A percentile compares a stretch with the other conserved stretches of the same genome.
These are phyloP conservation scores for Dione vanillae DNA, from an alignment of 2,888 invertebrate species.

Conservation along the genomic window DNA sequence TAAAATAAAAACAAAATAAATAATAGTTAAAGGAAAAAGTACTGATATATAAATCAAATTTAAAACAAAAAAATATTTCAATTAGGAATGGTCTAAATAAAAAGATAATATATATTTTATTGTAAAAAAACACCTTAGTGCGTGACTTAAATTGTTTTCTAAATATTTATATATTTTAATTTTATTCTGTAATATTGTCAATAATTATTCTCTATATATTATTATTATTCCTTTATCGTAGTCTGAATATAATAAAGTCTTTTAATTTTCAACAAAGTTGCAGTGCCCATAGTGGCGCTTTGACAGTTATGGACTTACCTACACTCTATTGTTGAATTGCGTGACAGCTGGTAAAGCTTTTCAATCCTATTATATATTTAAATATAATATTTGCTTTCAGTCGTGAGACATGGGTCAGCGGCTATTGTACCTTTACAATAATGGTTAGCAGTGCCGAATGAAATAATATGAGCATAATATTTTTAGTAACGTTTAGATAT, in stretches of 20 bases:
- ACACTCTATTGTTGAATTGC: constrained; percentile 47
- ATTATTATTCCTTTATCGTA: background rate
- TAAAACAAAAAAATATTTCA: too few relatives aligned
- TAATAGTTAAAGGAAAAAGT: too few relatives aligned
- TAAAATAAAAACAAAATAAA: too few relatives aligned
- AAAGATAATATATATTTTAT: too few relatives aligned
- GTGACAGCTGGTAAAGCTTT: constrained; percentile 45
- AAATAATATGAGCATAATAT: background rate
- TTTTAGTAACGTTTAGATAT: constrained; percentile 12
- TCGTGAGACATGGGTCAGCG: constrained; percentile 39
- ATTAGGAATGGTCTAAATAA: too few relatives aligned
- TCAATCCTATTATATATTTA: constrained; percentile 43
- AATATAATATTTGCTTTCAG: constrained; percentile 44
- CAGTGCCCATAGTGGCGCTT: constrained; percentile 45
- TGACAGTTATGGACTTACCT: constrained; percentile 49
- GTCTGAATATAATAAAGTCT: constrained; percentile 27
- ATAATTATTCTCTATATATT: background rate
- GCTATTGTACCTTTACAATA: constrained; percentile 34
- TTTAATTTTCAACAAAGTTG: constrained; percentile 43
- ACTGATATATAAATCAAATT: too few relatives aligned
- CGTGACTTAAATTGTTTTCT: too few relatives aligned
- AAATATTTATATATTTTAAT: background rate
- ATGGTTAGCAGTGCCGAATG: background rate
- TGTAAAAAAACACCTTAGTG: too few relatives aligned
- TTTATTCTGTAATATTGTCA: background rate